Evolutionary conservation across 1,140 invertebrate species (phyloP).

Genomic region (Drosophila repleta): DNA sequence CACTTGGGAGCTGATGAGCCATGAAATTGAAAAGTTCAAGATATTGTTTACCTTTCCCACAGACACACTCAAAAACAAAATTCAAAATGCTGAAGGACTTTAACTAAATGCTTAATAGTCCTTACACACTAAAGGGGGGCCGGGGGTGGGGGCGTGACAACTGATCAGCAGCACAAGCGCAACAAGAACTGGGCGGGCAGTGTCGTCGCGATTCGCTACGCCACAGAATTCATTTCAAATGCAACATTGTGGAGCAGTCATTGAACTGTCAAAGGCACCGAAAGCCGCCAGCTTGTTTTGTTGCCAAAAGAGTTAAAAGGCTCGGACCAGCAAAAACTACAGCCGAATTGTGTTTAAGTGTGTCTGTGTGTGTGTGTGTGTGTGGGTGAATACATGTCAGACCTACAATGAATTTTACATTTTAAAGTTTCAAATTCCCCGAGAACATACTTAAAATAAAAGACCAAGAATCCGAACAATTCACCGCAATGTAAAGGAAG

Average conservation of each 20-base stretch:
- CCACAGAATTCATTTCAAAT: slow-evolving; percentile 22
- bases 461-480: not conserved
- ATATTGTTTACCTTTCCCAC: too few relatives aligned
- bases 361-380: not conserved
- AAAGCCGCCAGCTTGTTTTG: slow-evolving; percentile 17
- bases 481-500: not conserved
- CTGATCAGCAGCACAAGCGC: slow-evolving; percentile 1
- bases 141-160: not conserved
- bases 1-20: not conserved
- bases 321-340: not conserved
- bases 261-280: slow-evolving; percentile 28
- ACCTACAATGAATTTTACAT: slow-evolving; percentile 1
- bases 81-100: too few relatives aligned
- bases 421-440: not conserved
- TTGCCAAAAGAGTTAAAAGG: slow-evolving; percentile 14
- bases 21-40: too few relatives aligned
- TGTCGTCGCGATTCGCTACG: slow-evolving; percentile 1
- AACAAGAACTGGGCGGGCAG: slow-evolving; percentile 14
- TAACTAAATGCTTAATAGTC: not conserved
- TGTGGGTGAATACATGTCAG: not conserved
- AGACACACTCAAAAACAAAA: too few relatives aligned
- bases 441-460: slow-evolving; percentile 10
- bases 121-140: not conserved
- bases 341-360: slow-evolving; percentile 3
- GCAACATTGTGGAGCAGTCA: slow-evolving; percentile 33